Evolutionary conservation across 2,797 vertebrate species (phyloP), one percentile per base, ranked within the genome.

Genomic region (Aeoliscus strigatus): DNA sequence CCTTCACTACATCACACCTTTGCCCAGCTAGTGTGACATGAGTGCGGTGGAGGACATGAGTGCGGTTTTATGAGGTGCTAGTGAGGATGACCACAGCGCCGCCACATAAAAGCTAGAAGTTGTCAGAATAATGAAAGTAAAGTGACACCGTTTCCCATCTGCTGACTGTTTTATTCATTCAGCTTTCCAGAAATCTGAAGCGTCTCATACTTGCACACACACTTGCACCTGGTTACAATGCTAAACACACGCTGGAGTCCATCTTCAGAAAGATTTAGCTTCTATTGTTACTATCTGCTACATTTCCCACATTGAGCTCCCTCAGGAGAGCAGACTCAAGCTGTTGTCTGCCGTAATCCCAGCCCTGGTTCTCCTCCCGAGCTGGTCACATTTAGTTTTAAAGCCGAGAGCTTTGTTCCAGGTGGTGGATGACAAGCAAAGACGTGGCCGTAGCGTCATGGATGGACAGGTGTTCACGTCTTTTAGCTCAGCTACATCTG

Each of bases 1-100:
- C 51, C 63, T 77, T 66, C 72, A 75, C 81, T 72, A 47, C 71
- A 71, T 81, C 81, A 80, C 76, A 77, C 73, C 66, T 74, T 65
- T 27, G 45, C 71, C 54, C 60, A 34, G 44, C 46, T 51, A 39
- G 61, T 18, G 39, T 70, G 65, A 60, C 43, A 27, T 61, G 54
- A 60, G 60, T 45, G 34, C 48, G 61, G 73, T 64, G 40, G 60
- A 73, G 60, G 65, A 73, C 80, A 66, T 31, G 43, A 65, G 62
- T 15, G 29, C n/a, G 37, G 13, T 62, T 86, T 85, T 82, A 86
- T 34, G 72, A 78, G 71, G 79, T 85, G 80, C 50, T 27, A 30
- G 38, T 79, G 85, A 87, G 70, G 79, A 82, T 80, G 78, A 70
- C 73, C 82, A 84, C 61, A n/a, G 50, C 31, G 6, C 60, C 27